These are phyloP conservation scores for Dicentrarchus labrax DNA, from an alignment of 2,113 vertebrate genomes.

Conservation along the genomic window DNA sequence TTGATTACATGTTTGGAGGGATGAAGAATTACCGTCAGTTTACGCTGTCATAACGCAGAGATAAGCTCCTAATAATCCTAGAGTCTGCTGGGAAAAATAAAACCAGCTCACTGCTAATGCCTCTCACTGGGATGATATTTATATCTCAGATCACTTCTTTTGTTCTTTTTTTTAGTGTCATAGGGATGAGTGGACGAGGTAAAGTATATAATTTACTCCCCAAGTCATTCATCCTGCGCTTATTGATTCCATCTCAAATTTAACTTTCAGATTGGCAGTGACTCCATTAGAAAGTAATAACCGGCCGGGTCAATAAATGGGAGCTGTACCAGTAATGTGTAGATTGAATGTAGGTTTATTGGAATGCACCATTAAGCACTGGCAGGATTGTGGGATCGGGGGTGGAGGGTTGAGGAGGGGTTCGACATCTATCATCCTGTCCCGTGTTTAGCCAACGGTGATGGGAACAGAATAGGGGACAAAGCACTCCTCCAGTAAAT, in stretches of 20 bases:
- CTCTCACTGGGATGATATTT: slow-evolving; percentile 56
- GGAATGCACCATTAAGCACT: slow-evolving; percentile 79
- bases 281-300: slow-evolving; percentile 82
- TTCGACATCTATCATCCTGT: slow-evolving; percentile 77
- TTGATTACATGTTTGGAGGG: slow-evolving; percentile 63
- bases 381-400: slow-evolving; percentile 23
- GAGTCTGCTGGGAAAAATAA: slow-evolving; percentile 54
- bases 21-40: slow-evolving; percentile 38
- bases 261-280: slow-evolving; percentile 76
- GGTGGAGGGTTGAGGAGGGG: slow-evolving; percentile 29
- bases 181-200: slow-evolving; percentile 58
- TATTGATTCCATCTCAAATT: slow-evolving; percentile 82
- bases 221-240: slow-evolving; percentile 59
- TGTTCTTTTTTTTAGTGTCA: slow-evolving; percentile 49
- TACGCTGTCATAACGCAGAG: slow-evolving; percentile 29
- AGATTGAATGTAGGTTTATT: slow-evolving; percentile 79
- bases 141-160: slow-evolving; percentile 61
- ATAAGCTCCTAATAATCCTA: slow-evolving; percentile 42
- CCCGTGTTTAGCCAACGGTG: slow-evolving; percentile 77
- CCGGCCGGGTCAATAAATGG: slow-evolving; percentile 72
- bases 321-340: slow-evolving; percentile 71
- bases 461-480: slow-evolving; percentile 80
- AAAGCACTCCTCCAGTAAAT: slow-evolving; percentile 79
- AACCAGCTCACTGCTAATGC: slow-evolving; percentile 34
- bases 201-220: slow-evolving; percentile 77